Percentiles rank a stretch among this genome's conserved stretches.
Conservation (phyloP, 2,797 vertebrate species). For the Sebastes steindachneri region DNA sequence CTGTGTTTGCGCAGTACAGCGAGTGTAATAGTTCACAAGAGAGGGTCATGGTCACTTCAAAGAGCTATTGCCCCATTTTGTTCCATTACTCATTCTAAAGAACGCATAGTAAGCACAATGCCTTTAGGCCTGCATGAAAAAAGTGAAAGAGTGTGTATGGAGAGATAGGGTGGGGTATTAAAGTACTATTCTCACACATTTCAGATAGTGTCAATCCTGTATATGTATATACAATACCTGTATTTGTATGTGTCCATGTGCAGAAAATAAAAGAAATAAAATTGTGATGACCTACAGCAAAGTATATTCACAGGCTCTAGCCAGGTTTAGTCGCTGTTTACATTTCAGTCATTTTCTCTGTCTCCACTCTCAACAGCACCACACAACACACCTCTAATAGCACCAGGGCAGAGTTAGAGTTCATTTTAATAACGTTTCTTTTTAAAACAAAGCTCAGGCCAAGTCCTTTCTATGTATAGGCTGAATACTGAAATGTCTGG, state of each 20-base stretch:
- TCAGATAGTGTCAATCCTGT: background rate
- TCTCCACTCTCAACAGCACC: slow-evolving; percentile 17
- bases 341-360: slow-evolving; percentile 32
- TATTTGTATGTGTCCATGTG: background rate
- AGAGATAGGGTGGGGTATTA: background rate
- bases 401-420: background rate
- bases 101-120: background rate
- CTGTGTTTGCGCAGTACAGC: background rate
- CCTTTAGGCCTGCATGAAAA: too few relatives aligned
- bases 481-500: background rate
- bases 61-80: background rate
- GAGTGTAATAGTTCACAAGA: background rate
- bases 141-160: background rate
- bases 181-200: background rate
- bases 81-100: background rate
- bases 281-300: background rate
- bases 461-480: background rate
- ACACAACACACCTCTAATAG: background rate
- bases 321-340: slow-evolving; percentile 30
- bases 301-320: background rate
- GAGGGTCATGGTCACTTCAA: background rate
- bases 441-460: background rate
- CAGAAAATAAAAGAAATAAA: background rate
- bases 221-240: background rate
- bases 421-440: background rate